Conservation (phyloP, 2,797 vertebrate genomes). For the Botia almorhae region DNA sequence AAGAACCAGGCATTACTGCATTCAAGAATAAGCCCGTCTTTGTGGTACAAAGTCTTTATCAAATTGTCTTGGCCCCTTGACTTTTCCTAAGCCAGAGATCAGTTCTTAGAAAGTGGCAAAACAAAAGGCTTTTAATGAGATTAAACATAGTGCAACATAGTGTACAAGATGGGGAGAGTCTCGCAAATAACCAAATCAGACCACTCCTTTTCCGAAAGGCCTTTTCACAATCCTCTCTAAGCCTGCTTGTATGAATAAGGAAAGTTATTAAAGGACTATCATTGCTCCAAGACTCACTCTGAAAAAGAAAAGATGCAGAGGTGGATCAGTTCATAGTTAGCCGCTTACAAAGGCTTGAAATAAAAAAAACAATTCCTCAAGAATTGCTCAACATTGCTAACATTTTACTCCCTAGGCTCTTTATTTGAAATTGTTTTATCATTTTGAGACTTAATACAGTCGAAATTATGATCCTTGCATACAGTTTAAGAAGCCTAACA, state of each 20-base stretch:
- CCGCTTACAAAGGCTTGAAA: slow-evolving; percentile 62
- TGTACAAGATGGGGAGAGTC: slow-evolving; percentile 64
- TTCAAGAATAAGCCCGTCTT: slow-evolving; percentile 80
- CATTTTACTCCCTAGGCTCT: slow-evolving; percentile 56
- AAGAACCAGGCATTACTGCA: slow-evolving; percentile 67
- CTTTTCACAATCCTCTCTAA: slow-evolving; percentile 81
- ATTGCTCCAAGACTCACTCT: slow-evolving; percentile 75
- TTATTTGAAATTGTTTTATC: slow-evolving; percentile 25
- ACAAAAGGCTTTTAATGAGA: slow-evolving; percentile 85
- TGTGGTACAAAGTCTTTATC: slow-evolving; percentile 81
- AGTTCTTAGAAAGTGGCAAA: slow-evolving; percentile 85
- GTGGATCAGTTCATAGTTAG: slow-evolving; percentile 69
- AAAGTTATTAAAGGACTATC: slow-evolving; percentile 74
- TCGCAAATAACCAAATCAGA: slow-evolving; percentile 74
- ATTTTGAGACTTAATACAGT: slow-evolving; percentile 29
- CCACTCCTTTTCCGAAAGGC: slow-evolving; percentile 79
- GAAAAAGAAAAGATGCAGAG: slow-evolving; percentile 69
- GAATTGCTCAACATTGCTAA: slow-evolving; percentile 58
- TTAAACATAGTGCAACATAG: slow-evolving; percentile 79
- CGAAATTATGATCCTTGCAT: slow-evolving; percentile 9
- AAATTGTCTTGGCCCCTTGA: slow-evolving; percentile 85
- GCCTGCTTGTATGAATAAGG: slow-evolving; percentile 74
- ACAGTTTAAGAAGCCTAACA: slow-evolving; percentile 34
- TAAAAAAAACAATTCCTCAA: slow-evolving; percentile 63
- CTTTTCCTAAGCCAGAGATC: slow-evolving; percentile 86